Evolutionary conservation across 2,888 invertebrate genomes (phyloP).

Genomic region (Diploptera punctata): DNA sequence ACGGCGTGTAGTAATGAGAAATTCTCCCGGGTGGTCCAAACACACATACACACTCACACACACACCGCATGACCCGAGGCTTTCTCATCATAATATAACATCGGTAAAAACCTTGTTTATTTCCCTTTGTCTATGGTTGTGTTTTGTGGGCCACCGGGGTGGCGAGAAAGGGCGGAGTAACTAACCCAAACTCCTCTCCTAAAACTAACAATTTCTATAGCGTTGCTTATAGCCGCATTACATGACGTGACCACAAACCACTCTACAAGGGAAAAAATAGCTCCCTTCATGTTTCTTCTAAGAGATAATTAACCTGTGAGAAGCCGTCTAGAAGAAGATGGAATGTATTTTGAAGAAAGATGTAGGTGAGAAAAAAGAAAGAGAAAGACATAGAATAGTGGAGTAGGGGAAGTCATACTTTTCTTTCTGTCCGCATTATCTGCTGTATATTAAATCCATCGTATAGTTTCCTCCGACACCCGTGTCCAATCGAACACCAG

Average conservation of each 20-base stretch:
- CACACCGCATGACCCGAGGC: constrained; percentile 7
- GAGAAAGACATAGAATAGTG: not conserved
- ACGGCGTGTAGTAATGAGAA: constrained; percentile 32
- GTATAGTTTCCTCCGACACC: constrained; percentile 30
- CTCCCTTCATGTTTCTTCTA: not conserved
- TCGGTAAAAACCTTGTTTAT: constrained; percentile 38
- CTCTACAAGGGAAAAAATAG: not conserved
- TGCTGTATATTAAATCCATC: constrained; percentile 34
- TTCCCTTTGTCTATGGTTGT: constrained; percentile 37
- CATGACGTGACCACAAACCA: constrained; percentile 18
- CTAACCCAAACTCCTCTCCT: constrained; percentile 16
- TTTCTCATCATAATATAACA: constrained; percentile 22
- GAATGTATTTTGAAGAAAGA: constrained; percentile 16
- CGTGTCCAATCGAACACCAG: constrained; percentile 37
- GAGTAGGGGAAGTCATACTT: not conserved
- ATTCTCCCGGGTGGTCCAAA: constrained; percentile 33
- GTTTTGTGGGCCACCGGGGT: constrained; percentile 25
- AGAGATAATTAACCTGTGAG: constrained; percentile 39
- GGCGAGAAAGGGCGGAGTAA: constrained; percentile 27
- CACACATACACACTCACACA: constrained; percentile 10
- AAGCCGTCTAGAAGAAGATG: not conserved
- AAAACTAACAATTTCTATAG: constrained; percentile 21
- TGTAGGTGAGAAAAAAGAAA: not conserved
- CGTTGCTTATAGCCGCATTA: constrained; percentile 4
- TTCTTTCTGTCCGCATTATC: constrained; percentile 22